These are phyloP conservation scores for Hippolais icterina DNA, from an alignment of 2,113 vertebrate genomes.

Conservation along the genomic window DNA sequence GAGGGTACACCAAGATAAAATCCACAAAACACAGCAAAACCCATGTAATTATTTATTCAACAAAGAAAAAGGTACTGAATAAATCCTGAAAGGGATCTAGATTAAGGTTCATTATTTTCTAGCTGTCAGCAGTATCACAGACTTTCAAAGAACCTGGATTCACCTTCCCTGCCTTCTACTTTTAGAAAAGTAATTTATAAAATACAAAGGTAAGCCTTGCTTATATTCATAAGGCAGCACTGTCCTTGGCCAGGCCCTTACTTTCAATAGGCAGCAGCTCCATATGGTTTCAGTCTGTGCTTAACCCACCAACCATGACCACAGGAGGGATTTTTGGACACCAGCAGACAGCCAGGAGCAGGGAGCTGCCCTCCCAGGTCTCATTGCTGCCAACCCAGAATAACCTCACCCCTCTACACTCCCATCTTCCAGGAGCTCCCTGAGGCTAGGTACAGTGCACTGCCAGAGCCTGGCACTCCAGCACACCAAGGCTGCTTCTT, in stretches of 20 bases:
- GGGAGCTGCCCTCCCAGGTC: neutral
- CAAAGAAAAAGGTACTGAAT: neutral
- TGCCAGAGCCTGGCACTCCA: neutral
- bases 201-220: neutral
- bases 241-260: neutral
- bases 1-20: neutral
- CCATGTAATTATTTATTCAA: neutral
- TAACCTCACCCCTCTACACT: neutral
- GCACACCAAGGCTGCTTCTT: neutral
- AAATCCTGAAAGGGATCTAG: neutral
- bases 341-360: neutral
- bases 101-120: neutral
- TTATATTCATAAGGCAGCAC: neutral
- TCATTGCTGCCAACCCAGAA: neutral
- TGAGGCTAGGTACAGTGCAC: fast-evolving
- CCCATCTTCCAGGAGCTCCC: neutral
- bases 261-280: neutral
- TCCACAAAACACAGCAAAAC: neutral
- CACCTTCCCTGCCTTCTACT: neutral
- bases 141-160: neutral
- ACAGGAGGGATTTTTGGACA: neutral
- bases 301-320: neutral
- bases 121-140: neutral
- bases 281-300: neutral
- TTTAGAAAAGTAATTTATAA: neutral